Evolutionary conservation across 2,888 invertebrate genomes (phyloP), one percentile per base, ranked within the genome.

Genomic region (Scrobipalpa atriplicella): DNA sequence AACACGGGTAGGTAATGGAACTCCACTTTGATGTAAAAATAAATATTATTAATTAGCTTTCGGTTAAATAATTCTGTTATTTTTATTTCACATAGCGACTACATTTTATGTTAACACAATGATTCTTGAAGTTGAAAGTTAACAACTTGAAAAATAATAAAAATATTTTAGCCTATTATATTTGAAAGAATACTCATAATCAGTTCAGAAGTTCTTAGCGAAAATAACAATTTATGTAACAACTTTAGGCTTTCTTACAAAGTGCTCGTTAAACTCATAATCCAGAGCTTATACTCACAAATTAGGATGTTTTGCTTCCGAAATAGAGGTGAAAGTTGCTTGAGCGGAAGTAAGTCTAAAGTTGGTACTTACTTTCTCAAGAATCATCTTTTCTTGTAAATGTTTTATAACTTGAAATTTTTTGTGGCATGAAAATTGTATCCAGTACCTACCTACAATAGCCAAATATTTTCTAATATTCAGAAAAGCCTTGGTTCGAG

Each of bases 151-250:
- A 47, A 43, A 47, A 19, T 10, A 19, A 19, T 19, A 0, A 18
- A 52, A 52, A 52, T 21, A 19, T 29, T 6, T 56, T 21, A 21
- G 13, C 3, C 3, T 21, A 21, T 56, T 56, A 8, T 13, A 52
- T 13, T 19, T 41, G 39, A 62, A 47, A 16, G 62, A 62, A 62
- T 62, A 62, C n/a, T n/a, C 21, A 47, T 47, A 62, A 62, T 62
- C 47, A 62, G 62, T 62, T 47, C 19, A n/a, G 21, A 47, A 62
- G 47, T 62, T 62, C 62, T 47, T 47, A 47, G 21, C 47, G 41
- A 41, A 62, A 47, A 62, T 62, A 62, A 62, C 47, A 62, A 62
- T 62, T 62, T 62, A 43, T 13, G 62, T 47, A 19, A 47, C 47
- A 62, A 62, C 41, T 62, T 62, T 16, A 21, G 36, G 62, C 62